A percentile compares a stretch with the other conserved stretches of the same genome.
phyloP scores from a whole-genome alignment of 2,113 vertebrate species.

The Oxygymnocypris stewartii region DNA sequence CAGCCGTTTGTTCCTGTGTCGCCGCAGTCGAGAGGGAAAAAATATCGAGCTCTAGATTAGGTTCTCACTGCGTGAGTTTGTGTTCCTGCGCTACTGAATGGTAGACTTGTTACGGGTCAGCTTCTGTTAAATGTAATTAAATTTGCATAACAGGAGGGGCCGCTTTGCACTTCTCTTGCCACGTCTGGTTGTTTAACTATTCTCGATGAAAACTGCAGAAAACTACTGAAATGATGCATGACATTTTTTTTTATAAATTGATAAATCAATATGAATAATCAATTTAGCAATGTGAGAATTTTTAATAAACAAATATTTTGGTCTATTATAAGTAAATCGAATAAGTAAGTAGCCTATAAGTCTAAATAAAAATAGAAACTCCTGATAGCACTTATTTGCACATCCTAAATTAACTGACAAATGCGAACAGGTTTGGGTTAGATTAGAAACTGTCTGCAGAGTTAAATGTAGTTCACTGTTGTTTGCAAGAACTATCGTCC shows the following conservation, averaged over 20 bases:
- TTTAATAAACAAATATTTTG: background rate
- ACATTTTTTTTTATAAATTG: background rate
- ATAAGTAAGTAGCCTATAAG: background rate
- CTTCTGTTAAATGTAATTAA: background rate
- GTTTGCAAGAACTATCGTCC: background rate
- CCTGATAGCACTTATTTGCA: background rate
- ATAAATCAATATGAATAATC: background rate
- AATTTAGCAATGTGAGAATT: background rate
- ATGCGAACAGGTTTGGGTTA: background rate
- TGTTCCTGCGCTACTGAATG: background rate
- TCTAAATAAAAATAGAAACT: background rate
- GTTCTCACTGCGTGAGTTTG: background rate
- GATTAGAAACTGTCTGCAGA: background rate
- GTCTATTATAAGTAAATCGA: background rate
- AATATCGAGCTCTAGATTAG: background rate
- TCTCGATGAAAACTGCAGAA: background rate
- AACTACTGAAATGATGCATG: background rate
- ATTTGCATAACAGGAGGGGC: slow-evolving; percentile 14
- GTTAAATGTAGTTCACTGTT: background rate
- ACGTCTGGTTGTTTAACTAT: background rate
- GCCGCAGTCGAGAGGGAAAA: background rate
- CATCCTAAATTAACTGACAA: background rate
- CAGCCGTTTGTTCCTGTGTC: background rate
- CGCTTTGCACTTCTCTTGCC: background rate
- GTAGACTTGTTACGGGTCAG: background rate